Evolutionary conservation across 2,888 invertebrate species (phyloP).

Genomic region (Exephanes ischioxanthus): DNA sequence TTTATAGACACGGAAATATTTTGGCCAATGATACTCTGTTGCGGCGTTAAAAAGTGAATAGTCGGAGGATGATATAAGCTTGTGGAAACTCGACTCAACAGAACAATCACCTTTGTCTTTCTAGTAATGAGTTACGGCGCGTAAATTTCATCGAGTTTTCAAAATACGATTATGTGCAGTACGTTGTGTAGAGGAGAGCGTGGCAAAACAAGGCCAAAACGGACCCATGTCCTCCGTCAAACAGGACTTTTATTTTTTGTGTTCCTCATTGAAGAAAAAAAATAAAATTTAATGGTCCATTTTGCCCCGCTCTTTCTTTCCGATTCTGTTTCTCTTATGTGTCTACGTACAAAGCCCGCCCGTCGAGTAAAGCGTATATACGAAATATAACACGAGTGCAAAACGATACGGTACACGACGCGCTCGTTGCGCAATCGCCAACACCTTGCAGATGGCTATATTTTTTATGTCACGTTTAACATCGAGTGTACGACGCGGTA

Average conservation of each 20-base stretch:
- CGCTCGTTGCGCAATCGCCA: constrained; percentile 37
- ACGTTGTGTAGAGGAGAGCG: not conserved
- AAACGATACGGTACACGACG: not conserved
- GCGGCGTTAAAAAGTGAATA: not conserved
- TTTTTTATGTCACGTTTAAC: constrained; percentile 26
- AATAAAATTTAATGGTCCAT: not conserved
- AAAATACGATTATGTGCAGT: constrained; percentile 33
- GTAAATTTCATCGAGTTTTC: constrained; percentile 52
- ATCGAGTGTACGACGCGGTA: not conserved
- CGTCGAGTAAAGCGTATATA: not conserved
- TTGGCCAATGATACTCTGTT: constrained; percentile 1
- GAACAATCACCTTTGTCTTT: constrained; percentile 56
- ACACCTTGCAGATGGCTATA: constrained; percentile 43
- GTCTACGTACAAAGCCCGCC: no score
- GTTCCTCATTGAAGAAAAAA: not conserved
- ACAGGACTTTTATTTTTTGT: not conserved
- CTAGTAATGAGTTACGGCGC: constrained; percentile 29
- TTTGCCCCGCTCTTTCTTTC: no score
- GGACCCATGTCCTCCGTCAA: no score
- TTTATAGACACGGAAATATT: constrained; percentile 7
- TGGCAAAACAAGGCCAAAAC: not conserved
- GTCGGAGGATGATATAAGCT: constrained; percentile 31
- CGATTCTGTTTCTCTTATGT: no score
- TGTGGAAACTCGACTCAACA: constrained; percentile 28
- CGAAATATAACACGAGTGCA: constrained; percentile 5